phyloP scores from a whole-genome alignment of 2,888 invertebrate species.

The Mycalesis mineus region DNA sequence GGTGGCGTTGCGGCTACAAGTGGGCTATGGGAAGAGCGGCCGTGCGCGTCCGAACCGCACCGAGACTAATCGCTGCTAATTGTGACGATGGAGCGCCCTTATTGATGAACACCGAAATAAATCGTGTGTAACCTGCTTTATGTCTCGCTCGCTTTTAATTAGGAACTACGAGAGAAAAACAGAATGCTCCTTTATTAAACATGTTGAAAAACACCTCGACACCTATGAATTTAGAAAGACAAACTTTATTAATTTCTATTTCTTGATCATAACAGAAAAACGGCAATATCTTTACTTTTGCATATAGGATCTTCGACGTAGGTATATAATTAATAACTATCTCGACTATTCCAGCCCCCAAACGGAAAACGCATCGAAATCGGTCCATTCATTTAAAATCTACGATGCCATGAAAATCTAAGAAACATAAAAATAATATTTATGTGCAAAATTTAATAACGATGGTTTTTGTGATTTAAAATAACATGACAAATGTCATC shows the following conservation, averaged over 20 bases:
- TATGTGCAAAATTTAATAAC: not conserved
- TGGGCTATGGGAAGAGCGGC: constrained; percentile 69
- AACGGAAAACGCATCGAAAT: too few relatives aligned
- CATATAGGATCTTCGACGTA: too few relatives aligned
- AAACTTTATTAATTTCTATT: too few relatives aligned
- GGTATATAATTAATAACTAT: too few relatives aligned
- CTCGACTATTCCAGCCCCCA: too few relatives aligned
- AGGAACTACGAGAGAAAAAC: not conserved
- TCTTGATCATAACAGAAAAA: too few relatives aligned
- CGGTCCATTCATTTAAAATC: too few relatives aligned
- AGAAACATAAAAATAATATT: too few relatives aligned
- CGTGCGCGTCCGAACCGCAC: constrained; percentile 69
- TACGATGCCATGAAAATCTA: too few relatives aligned
- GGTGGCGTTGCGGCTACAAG: constrained; percentile 1
- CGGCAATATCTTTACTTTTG: too few relatives aligned
- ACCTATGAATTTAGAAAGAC: too few relatives aligned
- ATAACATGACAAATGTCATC: not conserved
- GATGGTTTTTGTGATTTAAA: not conserved
- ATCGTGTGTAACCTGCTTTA: constrained; percentile 15
- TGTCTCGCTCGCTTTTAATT: not conserved
- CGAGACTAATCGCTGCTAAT: constrained; percentile 74
- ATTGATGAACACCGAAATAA: constrained; percentile 21
- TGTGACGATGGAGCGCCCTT: constrained; percentile 46
- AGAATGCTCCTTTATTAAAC: not conserved
- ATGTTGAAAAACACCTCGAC: too few relatives aligned